Conservation (phyloP, 2,113 vertebrate genomes). For the Arizona elegans region DNA sequence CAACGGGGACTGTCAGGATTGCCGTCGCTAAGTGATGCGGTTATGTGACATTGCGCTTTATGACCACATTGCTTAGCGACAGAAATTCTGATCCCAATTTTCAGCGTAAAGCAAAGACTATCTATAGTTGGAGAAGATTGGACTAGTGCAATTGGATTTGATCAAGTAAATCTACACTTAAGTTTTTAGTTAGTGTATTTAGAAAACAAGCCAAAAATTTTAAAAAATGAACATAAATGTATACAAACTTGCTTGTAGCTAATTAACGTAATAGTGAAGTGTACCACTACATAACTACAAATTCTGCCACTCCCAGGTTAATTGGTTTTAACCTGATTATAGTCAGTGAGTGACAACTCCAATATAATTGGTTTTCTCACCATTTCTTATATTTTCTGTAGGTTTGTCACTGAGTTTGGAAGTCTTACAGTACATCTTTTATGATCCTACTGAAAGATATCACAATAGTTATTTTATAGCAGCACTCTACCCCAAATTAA, state of each 20-base stretch:
- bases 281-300: not conserved
- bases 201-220: not conserved
- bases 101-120: not conserved
- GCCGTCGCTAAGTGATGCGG: not conserved
- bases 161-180: not conserved
- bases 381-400: not conserved
- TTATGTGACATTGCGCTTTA: not conserved
- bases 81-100: not conserved
- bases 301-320: not conserved
- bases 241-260: not conserved
- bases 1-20: not conserved
- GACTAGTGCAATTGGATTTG: not conserved
- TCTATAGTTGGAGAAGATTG: not conserved
- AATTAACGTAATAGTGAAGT: not conserved
- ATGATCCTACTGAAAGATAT: not conserved
- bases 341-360: not conserved
- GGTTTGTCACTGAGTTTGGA: not conserved
- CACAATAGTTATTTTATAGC: not conserved
- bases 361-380: not conserved
- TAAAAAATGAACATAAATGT: not conserved
- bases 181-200: not conserved
- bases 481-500: not conserved
- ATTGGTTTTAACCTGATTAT: not conserved
- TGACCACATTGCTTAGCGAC: not conserved
- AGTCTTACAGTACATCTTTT: not conserved